Evolutionary conservation across 2,888 invertebrate species (phyloP).

Genomic region (Chrysina gloriosa): DNA sequence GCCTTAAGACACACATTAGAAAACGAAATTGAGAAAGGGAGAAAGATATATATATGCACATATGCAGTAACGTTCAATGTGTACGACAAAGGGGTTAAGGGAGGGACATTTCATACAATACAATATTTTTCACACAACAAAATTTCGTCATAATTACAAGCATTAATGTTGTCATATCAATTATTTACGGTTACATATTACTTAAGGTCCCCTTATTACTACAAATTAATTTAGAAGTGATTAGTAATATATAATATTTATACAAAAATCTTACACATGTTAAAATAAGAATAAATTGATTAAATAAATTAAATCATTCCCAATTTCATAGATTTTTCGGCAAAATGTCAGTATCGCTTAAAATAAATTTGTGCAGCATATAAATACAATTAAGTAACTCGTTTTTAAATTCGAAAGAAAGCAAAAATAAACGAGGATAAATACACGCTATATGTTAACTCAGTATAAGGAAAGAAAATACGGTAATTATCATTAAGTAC

Average conservation of each 20-base stretch:
- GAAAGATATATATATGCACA: conserved; percentile 43
- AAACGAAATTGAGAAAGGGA: conserved; percentile 56
- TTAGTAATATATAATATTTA: conserved; percentile 12
- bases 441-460: conserved; percentile 12
- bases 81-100: conserved; percentile 14
- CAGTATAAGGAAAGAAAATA: conserved; percentile 8
- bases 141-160: conserved; percentile 12
- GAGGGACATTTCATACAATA: conserved; percentile 5
- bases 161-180: conserved; percentile 17
- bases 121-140: conserved; percentile 12
- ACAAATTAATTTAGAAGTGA: neutral
- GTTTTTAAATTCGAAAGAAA: neutral
- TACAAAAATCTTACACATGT: neutral
- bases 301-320: neutral
- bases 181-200: conserved; percentile 22
- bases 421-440: conserved; percentile 18
- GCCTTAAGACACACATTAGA: conserved; percentile 52
- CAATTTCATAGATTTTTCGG: too few species aligned
- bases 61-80: conserved; percentile 23
- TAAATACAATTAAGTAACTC: conserved; percentile 4
- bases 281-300: neutral
- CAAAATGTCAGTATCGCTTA: neutral
- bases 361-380: neutral
- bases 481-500: conserved; percentile 37
- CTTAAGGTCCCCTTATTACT: conserved; percentile 25